These are phyloP conservation scores for Caradrina clavipalpis DNA, from an alignment of 2,888 invertebrate genomes.

Conservation along the genomic window DNA sequence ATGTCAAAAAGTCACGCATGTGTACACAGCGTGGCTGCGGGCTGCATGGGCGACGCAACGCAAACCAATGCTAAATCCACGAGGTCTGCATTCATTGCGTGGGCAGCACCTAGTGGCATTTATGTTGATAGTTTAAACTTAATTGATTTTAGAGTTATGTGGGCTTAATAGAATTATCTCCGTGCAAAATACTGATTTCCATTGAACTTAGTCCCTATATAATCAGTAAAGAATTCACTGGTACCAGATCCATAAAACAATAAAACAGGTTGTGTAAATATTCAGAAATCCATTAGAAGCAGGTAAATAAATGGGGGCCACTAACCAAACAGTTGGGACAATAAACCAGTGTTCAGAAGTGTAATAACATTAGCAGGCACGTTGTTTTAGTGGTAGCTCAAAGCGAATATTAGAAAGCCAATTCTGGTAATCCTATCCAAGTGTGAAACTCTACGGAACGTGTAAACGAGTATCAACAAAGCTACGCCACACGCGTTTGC, in stretches of 20 bases:
- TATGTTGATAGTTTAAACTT: background rate
- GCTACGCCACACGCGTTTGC: background rate
- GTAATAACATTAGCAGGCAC: constrained; percentile 33
- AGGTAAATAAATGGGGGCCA: constrained; percentile 18
- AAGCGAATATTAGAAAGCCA: constrained; percentile 40
- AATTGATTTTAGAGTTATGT: constrained; percentile 4
- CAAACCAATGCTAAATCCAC: background rate
- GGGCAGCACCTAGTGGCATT: constrained; percentile 1
- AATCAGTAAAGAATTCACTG: background rate
- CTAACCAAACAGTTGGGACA: constrained; percentile 14
- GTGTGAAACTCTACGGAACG: constrained; percentile 13
- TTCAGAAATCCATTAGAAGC: constrained; percentile 36
- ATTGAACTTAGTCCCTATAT: background rate
- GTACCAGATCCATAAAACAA: background rate
- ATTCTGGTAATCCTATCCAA: constrained; percentile 15
- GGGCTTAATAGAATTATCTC: background rate
- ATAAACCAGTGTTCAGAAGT: constrained; percentile 21
- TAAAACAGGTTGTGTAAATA: constrained; percentile 10
- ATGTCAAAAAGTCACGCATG: constrained; percentile 5
- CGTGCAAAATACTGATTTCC: constrained; percentile 2
- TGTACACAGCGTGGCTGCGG: background rate
- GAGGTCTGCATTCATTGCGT: background rate
- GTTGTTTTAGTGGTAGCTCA: constrained; percentile 27
- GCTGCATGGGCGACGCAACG: background rate
- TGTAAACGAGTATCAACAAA: constrained; percentile 18